Percentiles rank a stretch among this genome's conserved stretches.
Conservation (phyloP, 2,113 vertebrate species). For the Pachycephala philippinensis region DNA sequence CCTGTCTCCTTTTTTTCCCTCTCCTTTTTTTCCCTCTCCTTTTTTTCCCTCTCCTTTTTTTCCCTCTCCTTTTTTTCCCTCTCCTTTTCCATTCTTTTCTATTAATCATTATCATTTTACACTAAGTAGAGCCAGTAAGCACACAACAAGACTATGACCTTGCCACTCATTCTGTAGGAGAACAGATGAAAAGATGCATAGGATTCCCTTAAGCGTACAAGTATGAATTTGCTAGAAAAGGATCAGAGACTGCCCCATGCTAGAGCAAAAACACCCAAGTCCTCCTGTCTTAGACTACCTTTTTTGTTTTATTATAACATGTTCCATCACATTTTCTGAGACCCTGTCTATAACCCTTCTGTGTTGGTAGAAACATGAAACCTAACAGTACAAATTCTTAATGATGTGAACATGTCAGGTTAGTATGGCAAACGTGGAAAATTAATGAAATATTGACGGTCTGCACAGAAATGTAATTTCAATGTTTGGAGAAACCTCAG, state of each 20-base stretch:
- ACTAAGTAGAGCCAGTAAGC: neutral
- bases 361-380: neutral
- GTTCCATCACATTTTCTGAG: neutral
- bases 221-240: neutral
- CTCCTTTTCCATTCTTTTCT: neutral
- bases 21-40: too few relatives aligned
- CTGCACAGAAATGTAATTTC: neutral
- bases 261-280: neutral
- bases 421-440: neutral
- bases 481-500: neutral
- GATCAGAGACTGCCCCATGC: neutral
- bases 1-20: accelerated
- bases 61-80: too few relatives aligned
- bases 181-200: neutral
- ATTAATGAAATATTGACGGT: neutral
- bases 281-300: neutral
- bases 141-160: neutral
- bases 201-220: neutral
- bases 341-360: neutral
- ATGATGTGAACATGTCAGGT: neutral
- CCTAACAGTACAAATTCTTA: neutral
- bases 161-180: neutral
- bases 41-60: too few relatives aligned
- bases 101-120: neutral
- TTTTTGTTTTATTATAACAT: neutral